Base-by-base conservation (phyloP, 1,140 invertebrate genomes). In the Yoshiicerus persimilis region DNA sequence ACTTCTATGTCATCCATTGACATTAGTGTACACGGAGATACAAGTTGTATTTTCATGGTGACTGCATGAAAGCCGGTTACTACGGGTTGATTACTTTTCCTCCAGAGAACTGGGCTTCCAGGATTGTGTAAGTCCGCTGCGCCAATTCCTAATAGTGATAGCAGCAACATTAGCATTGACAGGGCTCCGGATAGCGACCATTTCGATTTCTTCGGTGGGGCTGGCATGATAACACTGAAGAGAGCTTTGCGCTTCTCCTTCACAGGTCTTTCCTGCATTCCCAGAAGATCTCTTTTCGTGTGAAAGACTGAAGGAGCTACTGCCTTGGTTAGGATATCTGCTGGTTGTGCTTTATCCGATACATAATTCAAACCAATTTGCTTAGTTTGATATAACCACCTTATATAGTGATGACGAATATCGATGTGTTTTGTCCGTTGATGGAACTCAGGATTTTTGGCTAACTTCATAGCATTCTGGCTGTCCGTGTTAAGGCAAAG, bases 371-470 rank as follows among this genome's bases (percentile, higher is more conserved):
- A 11, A 25, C 56, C 83, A 11, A 91, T 84, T 20, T 84, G 2
- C 10, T 88, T 32, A 0, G 38, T 64, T 11, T 87, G 86, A 11
- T 84, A 23, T 56, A 88, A 32, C 11, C 36, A 13, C 23, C 87
- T 83, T 10, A 92, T 90, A 66, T 92, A 92, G 89, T 92, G 92
- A 86, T 92, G 91, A 38, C 90, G 89, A 1, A 93, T 87, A 84
- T 92, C 92, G 77, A 93, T 93, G 87, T 93, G 92, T 84, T 93
- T 93, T 0, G 91, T 92, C 56, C 91, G 89, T 34, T 88, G 80
- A 75, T 92, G 91, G 41, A 90, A 91, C 32, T 92, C 91, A 47
- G 91, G 91, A 80, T 93, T 92, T 88, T 91, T 88, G 9, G 89
- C 90, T 20, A 92, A 70, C 66, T 91, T 88, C 27, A 92, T 91